These are phyloP conservation scores for Hippopotamyrus pictus DNA, from an alignment of 2,797 vertebrate genomes.

Conservation along the genomic window DNA sequence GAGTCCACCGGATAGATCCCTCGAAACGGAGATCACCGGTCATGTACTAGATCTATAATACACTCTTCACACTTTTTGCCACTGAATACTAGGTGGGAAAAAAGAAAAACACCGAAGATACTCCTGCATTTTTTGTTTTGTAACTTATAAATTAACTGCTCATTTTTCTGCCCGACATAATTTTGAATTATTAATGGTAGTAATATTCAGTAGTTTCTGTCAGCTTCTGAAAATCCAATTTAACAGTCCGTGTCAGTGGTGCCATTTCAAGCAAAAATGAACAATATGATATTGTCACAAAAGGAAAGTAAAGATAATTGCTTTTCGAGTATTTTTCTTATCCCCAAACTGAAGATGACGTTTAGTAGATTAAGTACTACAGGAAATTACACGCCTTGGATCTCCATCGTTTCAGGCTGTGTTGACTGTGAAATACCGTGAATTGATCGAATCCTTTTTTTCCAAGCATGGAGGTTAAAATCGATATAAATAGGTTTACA, in stretches of 20 bases:
- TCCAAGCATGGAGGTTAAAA: neutral
- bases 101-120: neutral
- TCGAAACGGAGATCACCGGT: constrained; percentile 31
- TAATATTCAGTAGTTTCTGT: neutral
- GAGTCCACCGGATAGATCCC: constrained; percentile 37
- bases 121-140: neutral
- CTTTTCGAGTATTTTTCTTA: neutral
- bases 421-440: neutral
- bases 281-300: neutral
- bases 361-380: neutral
- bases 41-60: neutral
- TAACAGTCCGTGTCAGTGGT: neutral
- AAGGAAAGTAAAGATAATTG: neutral
- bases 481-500: neutral
- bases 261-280: neutral
- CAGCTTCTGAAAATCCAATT: neutral
- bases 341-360: neutral
- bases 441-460: neutral
- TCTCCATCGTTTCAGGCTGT: neutral
- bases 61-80: neutral
- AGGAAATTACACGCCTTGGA: neutral
- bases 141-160: neutral
- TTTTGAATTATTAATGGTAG: neutral
- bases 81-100: neutral
- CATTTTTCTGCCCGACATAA: neutral